Evolutionary conservation across 2,888 invertebrate species (phyloP).

Genomic region (Acanthosepion pharaonis): DNA sequence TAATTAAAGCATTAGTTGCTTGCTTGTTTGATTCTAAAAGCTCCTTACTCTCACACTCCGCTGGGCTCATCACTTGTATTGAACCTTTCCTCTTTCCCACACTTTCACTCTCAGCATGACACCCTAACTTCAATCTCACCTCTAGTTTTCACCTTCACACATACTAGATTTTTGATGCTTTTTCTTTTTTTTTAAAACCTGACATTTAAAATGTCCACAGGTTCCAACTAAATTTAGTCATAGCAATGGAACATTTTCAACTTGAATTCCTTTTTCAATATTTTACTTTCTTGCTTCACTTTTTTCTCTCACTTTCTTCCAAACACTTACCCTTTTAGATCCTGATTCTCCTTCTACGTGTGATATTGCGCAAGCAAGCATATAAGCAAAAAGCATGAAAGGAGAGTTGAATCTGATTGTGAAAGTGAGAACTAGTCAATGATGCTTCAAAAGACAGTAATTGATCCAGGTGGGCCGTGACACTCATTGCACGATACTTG

Average conservation of each 20-base stretch:
- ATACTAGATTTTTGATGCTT: neutral
- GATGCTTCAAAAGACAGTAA: neutral
- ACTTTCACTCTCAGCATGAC: neutral
- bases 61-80: neutral
- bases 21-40: neutral
- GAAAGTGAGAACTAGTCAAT: neutral
- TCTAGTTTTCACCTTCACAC: neutral
- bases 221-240: neutral
- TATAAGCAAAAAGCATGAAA: neutral
- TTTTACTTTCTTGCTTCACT: neutral
- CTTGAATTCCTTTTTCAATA: neutral
- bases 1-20: no score
- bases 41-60: conserved; percentile 15
- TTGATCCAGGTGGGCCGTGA: neutral
- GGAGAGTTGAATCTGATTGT: neutral
- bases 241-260: no score
- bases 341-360: neutral
- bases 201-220: neutral
- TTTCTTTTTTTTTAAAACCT: neutral
- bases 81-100: neutral
- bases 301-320: neutral
- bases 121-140: neutral
- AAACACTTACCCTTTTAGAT: neutral
- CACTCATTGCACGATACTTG: neutral
- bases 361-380: neutral